Percentiles rank a stretch among this genome's conserved stretches.
phyloP scores from a whole-genome alignment of 2,888 invertebrate genomes.

The Elegia similella region DNA sequence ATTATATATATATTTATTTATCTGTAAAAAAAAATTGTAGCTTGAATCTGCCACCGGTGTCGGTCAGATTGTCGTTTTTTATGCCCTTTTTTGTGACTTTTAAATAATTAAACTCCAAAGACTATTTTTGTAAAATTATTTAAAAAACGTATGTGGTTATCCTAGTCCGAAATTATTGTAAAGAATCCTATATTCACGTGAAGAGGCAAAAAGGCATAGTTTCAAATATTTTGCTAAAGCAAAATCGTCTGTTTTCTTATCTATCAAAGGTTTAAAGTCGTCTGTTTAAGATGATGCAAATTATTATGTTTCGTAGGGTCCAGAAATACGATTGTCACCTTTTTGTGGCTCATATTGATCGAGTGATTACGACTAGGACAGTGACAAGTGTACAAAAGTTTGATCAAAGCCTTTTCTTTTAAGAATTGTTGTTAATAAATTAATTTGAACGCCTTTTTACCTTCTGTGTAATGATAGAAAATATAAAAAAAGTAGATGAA shows the following conservation, averaged over 20 bases:
- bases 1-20: too few relatives aligned
- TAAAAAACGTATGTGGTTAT: not conserved
- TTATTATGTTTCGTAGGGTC: slow-evolving; percentile 6
- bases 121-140: not conserved
- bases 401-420: too few relatives aligned
- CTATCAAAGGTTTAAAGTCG: not conserved
- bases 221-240: not conserved
- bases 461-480: too few relatives aligned
- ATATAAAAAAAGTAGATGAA: too few relatives aligned
- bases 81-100: too few relatives aligned
- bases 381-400: too few relatives aligned
- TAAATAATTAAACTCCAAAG: too few relatives aligned
- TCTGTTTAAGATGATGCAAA: not conserved
- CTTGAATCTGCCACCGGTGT: too few relatives aligned
- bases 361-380: not conserved
- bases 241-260: not conserved
- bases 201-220: not conserved
- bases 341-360: slow-evolving; percentile 2
- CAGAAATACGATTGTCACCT: slow-evolving; percentile 14
- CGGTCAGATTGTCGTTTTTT: too few relatives aligned
- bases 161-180: not conserved
- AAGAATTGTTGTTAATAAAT: too few relatives aligned
- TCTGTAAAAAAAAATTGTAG: too few relatives aligned
- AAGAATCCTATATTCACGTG: not conserved
- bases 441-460: too few relatives aligned